Conservation (phyloP, 37 sponge, comb jelly and placozoan species). For the Amphimedon queenslandica region DNA sequence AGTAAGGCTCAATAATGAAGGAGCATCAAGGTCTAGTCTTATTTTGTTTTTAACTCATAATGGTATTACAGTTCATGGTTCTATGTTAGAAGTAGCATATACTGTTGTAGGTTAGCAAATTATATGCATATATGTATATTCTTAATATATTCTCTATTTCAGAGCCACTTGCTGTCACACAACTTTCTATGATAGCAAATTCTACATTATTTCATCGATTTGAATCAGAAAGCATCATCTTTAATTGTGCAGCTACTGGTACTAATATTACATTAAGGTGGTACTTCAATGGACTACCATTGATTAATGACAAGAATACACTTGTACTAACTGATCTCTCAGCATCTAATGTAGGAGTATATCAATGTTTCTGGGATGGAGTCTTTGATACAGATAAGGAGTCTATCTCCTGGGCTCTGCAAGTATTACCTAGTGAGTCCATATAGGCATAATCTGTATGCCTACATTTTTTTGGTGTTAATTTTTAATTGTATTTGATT, state of each 20-base stretch:
- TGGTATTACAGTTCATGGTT: too few relatives aligned
- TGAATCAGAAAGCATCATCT: not conserved
- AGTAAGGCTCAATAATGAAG: too few relatives aligned
- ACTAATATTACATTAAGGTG: conserved; percentile 23
- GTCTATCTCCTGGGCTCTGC: conserved; percentile 20
- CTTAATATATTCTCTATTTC: too few relatives aligned
- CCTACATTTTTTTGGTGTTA: too few relatives aligned
- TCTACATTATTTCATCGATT: not conserved
- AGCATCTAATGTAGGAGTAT: conserved; percentile 38
- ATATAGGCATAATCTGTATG: too few relatives aligned
- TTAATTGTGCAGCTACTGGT: conserved; percentile 26
- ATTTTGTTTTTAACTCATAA: too few relatives aligned
- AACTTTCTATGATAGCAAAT: not conserved
- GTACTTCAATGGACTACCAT: conserved; percentile 35
- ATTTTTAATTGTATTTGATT: too few relatives aligned
- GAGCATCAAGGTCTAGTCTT: too few relatives aligned
- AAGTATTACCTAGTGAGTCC: conserved; percentile 37
- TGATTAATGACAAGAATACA: not conserved
- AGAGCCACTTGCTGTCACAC: too few relatives aligned
- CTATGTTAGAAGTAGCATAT: too few relatives aligned
- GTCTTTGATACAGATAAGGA: conserved; percentile 8
- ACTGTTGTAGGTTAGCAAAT: too few relatives aligned
- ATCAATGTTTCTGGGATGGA: conserved; percentile 49
- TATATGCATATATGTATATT: too few relatives aligned
- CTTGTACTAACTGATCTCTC: not conserved